Evolutionary conservation across 2,888 invertebrate genomes (phyloP).

Genomic region (Hydraecia micacea): DNA sequence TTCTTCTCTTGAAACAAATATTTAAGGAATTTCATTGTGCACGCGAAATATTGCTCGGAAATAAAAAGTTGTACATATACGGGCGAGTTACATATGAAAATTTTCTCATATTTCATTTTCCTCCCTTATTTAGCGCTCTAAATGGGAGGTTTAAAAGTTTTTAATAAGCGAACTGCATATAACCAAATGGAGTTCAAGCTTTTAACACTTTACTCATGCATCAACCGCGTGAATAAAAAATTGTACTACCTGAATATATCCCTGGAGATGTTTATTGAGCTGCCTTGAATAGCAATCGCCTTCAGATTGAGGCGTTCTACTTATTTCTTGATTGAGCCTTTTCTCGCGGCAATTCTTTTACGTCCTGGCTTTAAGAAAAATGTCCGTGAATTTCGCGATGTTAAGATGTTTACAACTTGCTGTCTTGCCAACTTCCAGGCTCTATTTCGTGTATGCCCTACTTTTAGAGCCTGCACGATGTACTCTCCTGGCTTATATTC

Average conservation of each 20-base stretch:
- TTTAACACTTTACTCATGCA: conserved; percentile 34
- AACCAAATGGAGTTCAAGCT: conserved; percentile 48
- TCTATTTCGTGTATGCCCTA: conserved; percentile 49
- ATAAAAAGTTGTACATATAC: conserved; percentile 62
- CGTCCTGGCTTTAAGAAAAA: conserved; percentile 51
- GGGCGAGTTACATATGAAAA: conserved; percentile 55
- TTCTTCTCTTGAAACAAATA: conserved; percentile 48
- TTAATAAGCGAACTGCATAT: conserved; percentile 55
- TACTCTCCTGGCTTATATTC: conserved; percentile 26
- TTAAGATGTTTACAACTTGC: conserved; percentile 59
- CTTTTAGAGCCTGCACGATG: conserved; percentile 45
- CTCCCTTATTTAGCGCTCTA: conserved; percentile 45
- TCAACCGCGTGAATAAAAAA: conserved; percentile 24
- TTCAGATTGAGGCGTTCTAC: conserved; percentile 11
- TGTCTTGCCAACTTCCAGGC: conserved; percentile 53
- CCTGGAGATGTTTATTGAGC: conserved; percentile 30
- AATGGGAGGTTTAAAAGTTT: conserved; percentile 55
- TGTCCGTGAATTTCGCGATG: conserved; percentile 42
- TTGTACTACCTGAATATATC: conserved; percentile 26
- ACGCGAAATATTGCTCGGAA: conserved; percentile 57
- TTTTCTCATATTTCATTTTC: conserved; percentile 49
- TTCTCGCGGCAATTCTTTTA: conserved; percentile 49
- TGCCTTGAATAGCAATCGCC: conserved; percentile 41
- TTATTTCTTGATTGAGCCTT: conserved; percentile 38
- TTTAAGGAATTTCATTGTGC: conserved; percentile 61